Base-by-base conservation (phyloP, 2,797 vertebrate species). In the Helostoma temminkii region DNA sequence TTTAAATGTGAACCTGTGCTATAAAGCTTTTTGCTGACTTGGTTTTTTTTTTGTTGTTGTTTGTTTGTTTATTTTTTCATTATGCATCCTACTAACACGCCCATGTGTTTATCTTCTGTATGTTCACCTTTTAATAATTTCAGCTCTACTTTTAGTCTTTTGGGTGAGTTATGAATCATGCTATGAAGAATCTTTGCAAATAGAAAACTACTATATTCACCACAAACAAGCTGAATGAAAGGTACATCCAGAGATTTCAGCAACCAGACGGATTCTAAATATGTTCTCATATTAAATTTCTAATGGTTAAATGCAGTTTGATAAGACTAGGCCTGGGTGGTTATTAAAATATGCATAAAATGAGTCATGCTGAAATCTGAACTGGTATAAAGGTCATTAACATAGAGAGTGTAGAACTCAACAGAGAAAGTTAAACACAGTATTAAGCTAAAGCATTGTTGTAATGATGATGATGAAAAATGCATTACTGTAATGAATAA, bases 151-250 rank as follows among this genome's bases (percentile, higher is more conserved):
- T 65, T 41, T 45, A 6, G 11, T 30, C 15, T 72, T 66, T 50
- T 47, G 6, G 15, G 9, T 42, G 67, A 70, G 39, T 45, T 61
- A 28, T 71, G 66, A 71, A 58, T 82, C 66, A 65, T 25, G 62
- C 26, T 58, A 22, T 61, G 19, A 18, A 10, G 48, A 11, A 24
- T 48, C 48, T 22, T 45, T 26, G 26, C 39, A 64, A 30, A 53
- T 16, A 54, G 2, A 30, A 46, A 16, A 28, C 5, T 75, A 64
- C 26, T 42, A 61, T n/a, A 4, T 49, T 9, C 63, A 18, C 41
- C 73, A 30, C 15, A 26, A 26, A 65, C 37, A 45, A 39, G 47
- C 25, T 32, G 21, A 56, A 19, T n/a, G 18, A 49, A 57, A 25
- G 11, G 55, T 50, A 1, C 10, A 34, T 24, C 11, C 28, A 18